Evolutionary conservation across 2,797 vertebrate species (phyloP).

Genomic region (Tadarida brasiliensis): DNA sequence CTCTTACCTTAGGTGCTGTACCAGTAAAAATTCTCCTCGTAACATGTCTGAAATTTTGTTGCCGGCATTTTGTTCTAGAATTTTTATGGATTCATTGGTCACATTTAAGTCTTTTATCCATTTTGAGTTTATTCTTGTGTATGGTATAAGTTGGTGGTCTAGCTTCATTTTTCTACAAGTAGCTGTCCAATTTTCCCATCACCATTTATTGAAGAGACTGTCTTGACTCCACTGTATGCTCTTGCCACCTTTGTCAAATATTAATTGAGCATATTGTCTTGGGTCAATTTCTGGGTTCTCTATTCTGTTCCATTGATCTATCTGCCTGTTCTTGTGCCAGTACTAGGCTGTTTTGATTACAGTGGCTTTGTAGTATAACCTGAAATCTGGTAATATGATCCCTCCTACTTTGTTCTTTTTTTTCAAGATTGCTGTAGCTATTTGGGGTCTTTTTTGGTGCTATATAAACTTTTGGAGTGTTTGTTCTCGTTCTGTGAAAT

Average conservation of each 20-base stretch:
- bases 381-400: no score
- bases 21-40: no score
- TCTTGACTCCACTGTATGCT: neutral
- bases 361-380: no score
- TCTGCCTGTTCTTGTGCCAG: no score
- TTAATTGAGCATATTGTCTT: neutral
- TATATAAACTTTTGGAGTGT: neutral
- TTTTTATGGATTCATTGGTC: neutral
- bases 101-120: neutral
- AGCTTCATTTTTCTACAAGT: neutral
- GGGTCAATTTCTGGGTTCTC: no score
- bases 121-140: neutral
- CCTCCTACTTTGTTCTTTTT: no score
- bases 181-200: neutral
- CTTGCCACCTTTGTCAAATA: neutral
- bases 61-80: neutral
- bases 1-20: neutral
- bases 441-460: neutral
- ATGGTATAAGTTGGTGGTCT: neutral
- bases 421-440: neutral
- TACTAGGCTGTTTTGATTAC: no score
- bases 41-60: neutral
- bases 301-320: no score
- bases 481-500: no score
- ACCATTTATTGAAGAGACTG: neutral